Evolutionary conservation across 2,113 vertebrate species (phyloP), one percentile per base, ranked within the genome.

Genomic region (Chionis minor): DNA sequence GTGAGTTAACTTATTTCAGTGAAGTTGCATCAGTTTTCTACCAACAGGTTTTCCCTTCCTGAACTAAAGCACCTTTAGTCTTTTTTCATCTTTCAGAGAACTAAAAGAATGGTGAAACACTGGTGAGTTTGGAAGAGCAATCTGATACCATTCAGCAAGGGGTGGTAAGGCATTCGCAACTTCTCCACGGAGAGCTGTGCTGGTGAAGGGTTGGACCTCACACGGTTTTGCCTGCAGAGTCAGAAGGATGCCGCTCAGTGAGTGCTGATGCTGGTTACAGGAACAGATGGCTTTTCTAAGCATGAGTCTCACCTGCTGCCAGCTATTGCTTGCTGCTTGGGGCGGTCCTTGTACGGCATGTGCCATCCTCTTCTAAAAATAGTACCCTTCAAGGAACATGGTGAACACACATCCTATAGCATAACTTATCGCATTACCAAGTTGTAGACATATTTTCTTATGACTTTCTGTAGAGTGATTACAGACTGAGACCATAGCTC

Each of bases 271-370:
- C 70, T 86, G 70, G 81, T 79, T 82, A 83, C 54, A 81, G 66
- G 63, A 92, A 82, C 96, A 96, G 94, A 97, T 95, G 95, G 92
- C 47, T 80, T 82, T 80, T 80, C 84, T 59, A 79, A 89, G 69
- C 86, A 42, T 49, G 62, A 94, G 62, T 42, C 66, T 95, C 81
- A 95, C 95, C 89, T 94, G 92, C 92, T 97, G 96, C 93, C 92
- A 96, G 71, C 54, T 96, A 69, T 23, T 85, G 17, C 90, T 85
- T 78, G 51, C 75, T 95, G 67, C 74, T 93, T 71, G 44, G 75
- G 62, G 85, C 86, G 88, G 83, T 91, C 80, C 65, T 89, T 69
- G 94, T 94, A 91, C 82, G 93, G 38, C 33, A 44, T 82, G 84
- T 93, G 58, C 87, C 78, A 72, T 14, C 33, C 9, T 22, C 70